Percentiles rank a stretch among this genome's conserved stretches.
phyloP scores from a whole-genome alignment of 2,888 invertebrate genomes.

The Himalopsyche kuldschensis region DNA sequence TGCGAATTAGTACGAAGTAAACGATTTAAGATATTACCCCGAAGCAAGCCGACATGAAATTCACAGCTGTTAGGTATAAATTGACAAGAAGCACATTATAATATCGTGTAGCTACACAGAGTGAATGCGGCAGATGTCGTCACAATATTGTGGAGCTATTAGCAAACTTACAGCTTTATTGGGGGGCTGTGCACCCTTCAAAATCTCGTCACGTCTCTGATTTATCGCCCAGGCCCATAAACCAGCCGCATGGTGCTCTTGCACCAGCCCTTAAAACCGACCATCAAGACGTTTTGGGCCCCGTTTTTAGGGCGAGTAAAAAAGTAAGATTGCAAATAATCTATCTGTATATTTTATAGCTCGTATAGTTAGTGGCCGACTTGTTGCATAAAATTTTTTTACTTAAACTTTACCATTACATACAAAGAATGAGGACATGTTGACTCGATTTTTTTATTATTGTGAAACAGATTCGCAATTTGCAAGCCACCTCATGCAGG shows the following conservation, averaged over 20 bases:
- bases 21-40: not conserved
- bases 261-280: not conserved
- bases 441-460: too few species aligned
- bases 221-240: slow-evolving; percentile 15
- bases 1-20: too few species aligned
- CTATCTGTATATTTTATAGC: too few species aligned
- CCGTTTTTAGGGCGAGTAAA: not conserved
- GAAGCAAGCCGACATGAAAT: not conserved
- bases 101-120: not conserved
- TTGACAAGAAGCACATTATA: not conserved
- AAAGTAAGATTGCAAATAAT: not conserved
- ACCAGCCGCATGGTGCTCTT: not conserved
- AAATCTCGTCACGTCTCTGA: slow-evolving; percentile 21
- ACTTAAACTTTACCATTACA: too few species aligned
- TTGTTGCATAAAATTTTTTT: too few species aligned
- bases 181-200: slow-evolving; percentile 14
- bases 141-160: slow-evolving; percentile 11
- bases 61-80: not conserved
- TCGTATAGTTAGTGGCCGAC: too few species aligned
- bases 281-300: not conserved
- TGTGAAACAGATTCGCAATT: too few species aligned
- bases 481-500: too few species aligned
- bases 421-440: too few species aligned
- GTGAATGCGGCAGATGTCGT: not conserved
- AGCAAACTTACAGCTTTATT: slow-evolving; percentile 23